Conservation (phyloP, 2,888 invertebrate species). For the Galerucella pusilla region DNA sequence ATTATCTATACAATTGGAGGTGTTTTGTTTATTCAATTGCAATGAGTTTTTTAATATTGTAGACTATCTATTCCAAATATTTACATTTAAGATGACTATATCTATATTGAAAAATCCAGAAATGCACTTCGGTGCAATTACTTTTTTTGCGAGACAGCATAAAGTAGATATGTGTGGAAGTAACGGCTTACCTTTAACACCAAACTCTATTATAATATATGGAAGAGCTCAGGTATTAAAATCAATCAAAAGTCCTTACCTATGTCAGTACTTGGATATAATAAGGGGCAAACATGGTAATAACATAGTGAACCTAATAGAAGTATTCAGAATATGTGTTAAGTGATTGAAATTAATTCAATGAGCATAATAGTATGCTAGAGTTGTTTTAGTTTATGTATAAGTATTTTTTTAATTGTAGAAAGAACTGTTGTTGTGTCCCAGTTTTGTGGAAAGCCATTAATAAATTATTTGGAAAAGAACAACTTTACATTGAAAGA, state of each 20-base stretch:
- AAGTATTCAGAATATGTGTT: not conserved
- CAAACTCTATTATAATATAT: constrained; percentile 94
- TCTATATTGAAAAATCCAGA: constrained; percentile 65
- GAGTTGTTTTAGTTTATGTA: too few species aligned
- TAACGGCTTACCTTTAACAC: constrained; percentile 95
- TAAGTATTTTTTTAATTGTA: constrained; percentile 62
- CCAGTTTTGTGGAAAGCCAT: constrained; percentile 78
- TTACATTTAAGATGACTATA: constrained; percentile 39
- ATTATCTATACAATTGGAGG: too few species aligned
- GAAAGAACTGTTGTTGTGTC: constrained; percentile 86
- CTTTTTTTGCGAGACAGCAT: constrained; percentile 91
- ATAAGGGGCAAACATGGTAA: constrained; percentile 94
- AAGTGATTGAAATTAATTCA: too few species aligned
- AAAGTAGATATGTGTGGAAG: constrained; percentile 93
- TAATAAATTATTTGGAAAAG: constrained; percentile 68
- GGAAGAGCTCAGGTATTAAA: constrained; percentile 88
- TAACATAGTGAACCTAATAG: constrained; percentile 29
- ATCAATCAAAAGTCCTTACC: constrained; percentile 80
- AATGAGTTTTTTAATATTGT: not conserved
- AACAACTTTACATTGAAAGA: constrained; percentile 66
- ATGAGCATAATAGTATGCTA: not conserved
- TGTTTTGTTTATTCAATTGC: not conserved
- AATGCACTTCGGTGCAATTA: constrained; percentile 83
- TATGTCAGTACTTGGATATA: constrained; percentile 92
- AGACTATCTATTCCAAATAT: not conserved